These are phyloP conservation scores for Tortricodes alternella DNA, from an alignment of 2,888 invertebrate genomes.

Conservation along the genomic window DNA sequence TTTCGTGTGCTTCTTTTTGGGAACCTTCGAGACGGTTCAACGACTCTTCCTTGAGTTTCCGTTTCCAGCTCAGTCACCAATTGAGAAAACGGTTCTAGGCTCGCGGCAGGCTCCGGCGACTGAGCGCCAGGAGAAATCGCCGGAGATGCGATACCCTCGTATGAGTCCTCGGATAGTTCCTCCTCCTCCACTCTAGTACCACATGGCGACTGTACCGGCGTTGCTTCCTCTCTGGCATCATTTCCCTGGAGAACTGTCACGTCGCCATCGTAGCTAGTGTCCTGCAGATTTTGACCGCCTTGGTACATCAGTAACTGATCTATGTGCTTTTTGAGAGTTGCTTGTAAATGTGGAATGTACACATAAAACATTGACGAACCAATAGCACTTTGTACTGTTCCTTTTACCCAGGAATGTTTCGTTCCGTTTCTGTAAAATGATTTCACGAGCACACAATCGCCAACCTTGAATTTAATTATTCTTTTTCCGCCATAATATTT, in stretches of 20 bases:
- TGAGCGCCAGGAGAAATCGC: not conserved
- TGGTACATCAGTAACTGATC: constrained; percentile 1
- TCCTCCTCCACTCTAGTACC: not conserved
- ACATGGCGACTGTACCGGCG: not conserved
- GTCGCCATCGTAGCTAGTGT: not conserved
- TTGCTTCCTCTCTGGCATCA: not conserved
- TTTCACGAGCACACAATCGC: not conserved
- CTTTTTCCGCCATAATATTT: constrained; percentile 1
- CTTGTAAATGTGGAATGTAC: not conserved
- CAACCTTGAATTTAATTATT: not conserved
- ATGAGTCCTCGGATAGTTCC: not conserved
- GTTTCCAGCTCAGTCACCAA: too few relatives aligned
- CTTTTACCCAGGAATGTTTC: constrained; percentile 1
- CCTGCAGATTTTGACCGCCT: not conserved
- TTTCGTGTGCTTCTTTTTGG: too few relatives aligned
- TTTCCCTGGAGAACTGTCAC: not conserved
- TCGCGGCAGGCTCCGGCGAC: not conserved
- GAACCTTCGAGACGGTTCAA: too few relatives aligned
- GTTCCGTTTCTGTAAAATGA: not conserved
- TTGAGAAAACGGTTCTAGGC: too few relatives aligned
- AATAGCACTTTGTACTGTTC: not conserved
- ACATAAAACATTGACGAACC: constrained; percentile 1
- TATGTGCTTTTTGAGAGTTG: constrained; percentile 2
- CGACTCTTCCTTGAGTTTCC: too few relatives aligned
- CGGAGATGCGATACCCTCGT: not conserved